Evolutionary conservation across 1,140 invertebrate genomes (phyloP), one percentile per base, ranked within the genome.

Genomic region (Hesperophylax magnus): DNA sequence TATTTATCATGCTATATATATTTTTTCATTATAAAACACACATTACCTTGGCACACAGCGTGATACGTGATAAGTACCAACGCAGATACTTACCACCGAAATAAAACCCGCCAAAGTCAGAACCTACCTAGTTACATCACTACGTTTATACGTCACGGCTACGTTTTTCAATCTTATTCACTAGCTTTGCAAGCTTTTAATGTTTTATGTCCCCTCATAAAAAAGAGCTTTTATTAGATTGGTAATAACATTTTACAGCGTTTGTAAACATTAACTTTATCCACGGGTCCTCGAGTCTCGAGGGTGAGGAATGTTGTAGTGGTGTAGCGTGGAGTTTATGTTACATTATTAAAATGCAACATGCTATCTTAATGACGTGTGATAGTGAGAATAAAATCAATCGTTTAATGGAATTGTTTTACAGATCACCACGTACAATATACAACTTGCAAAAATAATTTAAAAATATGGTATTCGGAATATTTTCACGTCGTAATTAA

Each of bases 201-300:
- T 69, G 65, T 69, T 69, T 69, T 39, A 69, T 69, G 65, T 47
- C 34, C 61, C 65, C 65, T 69, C 27, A 69, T 69, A 69, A 69
- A 69, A 39, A 69, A 69, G 65, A 69, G 65, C 34, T 69, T 69
- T 69, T 69, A 69, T 69, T 69, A 69, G 65, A 69, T 69, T 69
- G 65, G 65, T 69, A 69, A 69, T 69, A 69, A 69, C 27, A 18
- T 69, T 69, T 69, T 69, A 69, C 65, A 69, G 65, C 34, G 6
- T 47, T 17, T 69, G 65, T 69, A 69, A 69, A 69, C 65, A 69
- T 69, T 39, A 69, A 39, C 27, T 69, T 69, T 69, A 22, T 69
- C 65, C 34, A 15, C 39, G 31, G 34, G 65, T 17, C 31, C 65
- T 39, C 17, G 39, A 22, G 27, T n/a, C 65, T 39, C 17, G 9